A percentile compares a stretch with the other conserved stretches of the same genome.
These are phyloP conservation scores for Fundulus diaphanus DNA, from an alignment of 2,797 vertebrate genomes.

Conservation along the genomic window DNA sequence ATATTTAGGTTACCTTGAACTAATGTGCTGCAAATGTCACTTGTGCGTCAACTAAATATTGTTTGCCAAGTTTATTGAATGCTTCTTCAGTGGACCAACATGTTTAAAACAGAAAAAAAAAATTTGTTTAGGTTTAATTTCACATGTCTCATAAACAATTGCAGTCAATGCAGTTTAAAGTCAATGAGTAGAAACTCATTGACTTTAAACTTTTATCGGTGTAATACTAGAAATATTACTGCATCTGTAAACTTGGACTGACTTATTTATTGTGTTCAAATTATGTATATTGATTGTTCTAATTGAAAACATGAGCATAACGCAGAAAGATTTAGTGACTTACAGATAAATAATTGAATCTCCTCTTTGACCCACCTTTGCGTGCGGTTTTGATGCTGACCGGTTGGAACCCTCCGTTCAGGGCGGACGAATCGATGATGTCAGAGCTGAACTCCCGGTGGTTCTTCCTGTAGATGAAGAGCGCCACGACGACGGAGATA, in stretches of 20 bases:
- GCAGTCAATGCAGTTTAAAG: too few relatives aligned
- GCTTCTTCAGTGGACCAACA: not conserved
- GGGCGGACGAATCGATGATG: conserved; percentile 91
- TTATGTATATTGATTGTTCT: too few relatives aligned
- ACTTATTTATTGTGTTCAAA: too few relatives aligned
- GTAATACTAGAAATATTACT: too few relatives aligned
- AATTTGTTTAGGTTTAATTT: not conserved
- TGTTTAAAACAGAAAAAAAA: not conserved
- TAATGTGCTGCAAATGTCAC: not conserved
- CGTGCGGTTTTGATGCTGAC: conserved; percentile 95
- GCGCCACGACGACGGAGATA: conserved; percentile 89
- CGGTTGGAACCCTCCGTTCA: conserved; percentile 94
- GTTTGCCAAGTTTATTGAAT: not conserved
- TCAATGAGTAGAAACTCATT: too few relatives aligned
- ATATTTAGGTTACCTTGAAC: not conserved
- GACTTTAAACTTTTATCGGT: not conserved
- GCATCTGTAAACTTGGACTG: too few relatives aligned
- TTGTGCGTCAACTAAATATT: not conserved
- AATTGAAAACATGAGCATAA: too few relatives aligned
- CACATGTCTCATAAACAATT: not conserved
- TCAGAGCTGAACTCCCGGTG: conserved; percentile 94
- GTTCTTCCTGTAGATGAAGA: conserved; percentile 95
- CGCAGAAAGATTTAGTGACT: too few relatives aligned
- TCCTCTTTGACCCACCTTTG: conserved; percentile 82
- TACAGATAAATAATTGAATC: not conserved